Conservation (phyloP, 1,140 invertebrate species). For the silkworm (Bombyx mori) region DNA sequence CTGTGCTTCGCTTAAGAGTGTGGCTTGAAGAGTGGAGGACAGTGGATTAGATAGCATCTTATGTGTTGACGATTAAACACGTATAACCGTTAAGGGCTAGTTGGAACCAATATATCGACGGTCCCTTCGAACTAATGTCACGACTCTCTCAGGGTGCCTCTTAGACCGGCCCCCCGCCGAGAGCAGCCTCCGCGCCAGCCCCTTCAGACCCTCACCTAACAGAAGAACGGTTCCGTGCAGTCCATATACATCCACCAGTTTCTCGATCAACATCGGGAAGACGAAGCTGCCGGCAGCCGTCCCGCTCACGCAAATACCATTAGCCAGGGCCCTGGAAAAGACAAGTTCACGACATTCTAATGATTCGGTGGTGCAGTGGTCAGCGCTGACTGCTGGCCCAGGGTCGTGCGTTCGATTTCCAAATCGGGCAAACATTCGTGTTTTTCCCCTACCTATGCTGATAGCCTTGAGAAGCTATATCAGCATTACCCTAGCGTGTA, state of each 20-base stretch:
- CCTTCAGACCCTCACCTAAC: constrained; percentile 59
- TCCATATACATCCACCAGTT: constrained; percentile 76
- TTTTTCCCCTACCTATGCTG: not conserved
- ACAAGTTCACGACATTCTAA: constrained; percentile 3
- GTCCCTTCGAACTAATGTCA: no score
- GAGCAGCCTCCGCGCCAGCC: no score
- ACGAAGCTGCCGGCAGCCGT: constrained; percentile 85
- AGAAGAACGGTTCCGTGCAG: constrained; percentile 82
- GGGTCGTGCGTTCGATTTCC: constrained; percentile 64
- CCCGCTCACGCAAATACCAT: constrained; percentile 85
- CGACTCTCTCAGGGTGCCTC: no score
- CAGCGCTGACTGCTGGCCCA: constrained; percentile 76
- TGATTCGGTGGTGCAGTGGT: constrained; percentile 80
- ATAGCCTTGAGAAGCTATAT: no score
- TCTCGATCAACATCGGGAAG: constrained; percentile 81
- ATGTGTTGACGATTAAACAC: no score
- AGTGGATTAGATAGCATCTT: no score
- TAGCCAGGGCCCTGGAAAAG: constrained; percentile 76
- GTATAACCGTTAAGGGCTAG: no score
- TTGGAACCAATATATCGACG: no score
- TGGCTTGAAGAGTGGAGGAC: no score
- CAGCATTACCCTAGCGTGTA: no score
- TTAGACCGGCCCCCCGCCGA: no score
- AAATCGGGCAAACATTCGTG: not conserved
- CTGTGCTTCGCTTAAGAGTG: no score